Evolutionary conservation across 2,113 vertebrate genomes (phyloP), one percentile per base, ranked within the genome.

Genomic region (Caretta caretta): DNA sequence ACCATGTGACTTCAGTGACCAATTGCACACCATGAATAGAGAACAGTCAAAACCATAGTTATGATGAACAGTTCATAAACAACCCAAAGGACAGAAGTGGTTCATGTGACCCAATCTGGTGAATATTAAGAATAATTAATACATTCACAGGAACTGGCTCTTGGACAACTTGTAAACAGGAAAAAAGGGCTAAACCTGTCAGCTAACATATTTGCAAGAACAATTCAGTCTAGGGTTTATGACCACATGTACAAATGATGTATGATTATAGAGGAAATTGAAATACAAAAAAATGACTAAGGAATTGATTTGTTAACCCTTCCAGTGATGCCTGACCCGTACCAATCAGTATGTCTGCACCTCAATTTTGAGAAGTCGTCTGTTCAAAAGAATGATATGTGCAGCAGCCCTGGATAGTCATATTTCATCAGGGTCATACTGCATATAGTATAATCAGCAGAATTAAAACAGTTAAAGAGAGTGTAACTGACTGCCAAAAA

Each of bases 381-480:
- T 48, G 8, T 53, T 91, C 0, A 1, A 86, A 95, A 86, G 76
- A 94, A 87, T 56, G 86, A 93, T 96, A 87, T 3, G 2, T 94
- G 96, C 89, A 83, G 89, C 51, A 94, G 91, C 79, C 95, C 94
- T 96, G 19, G 7, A 86, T 2, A 4, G 83, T 16, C 93, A 88
- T 83, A 85, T 94, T 98, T 96, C 96, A 98, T 98, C 97, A 94
- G 88, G 88, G 86, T 94, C 94, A 96, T 96, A 96, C 92, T 97
- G 93, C 95, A 95, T 92, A 97, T 94, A 97, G 94, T 96, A 95
- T 95, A 98, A 98, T 98, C 97, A 98, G 94, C 90, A 96, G 95
- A 97, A 98, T 98, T 98, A 98, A 98, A 97, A 95, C 93, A 92
- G 94, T 96, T 94, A 96, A 72, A 94, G 92, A 35, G 51, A 95